These are phyloP conservation scores for Alitta virens DNA, from an alignment of 2,888 invertebrate genomes.

Conservation along the genomic window DNA sequence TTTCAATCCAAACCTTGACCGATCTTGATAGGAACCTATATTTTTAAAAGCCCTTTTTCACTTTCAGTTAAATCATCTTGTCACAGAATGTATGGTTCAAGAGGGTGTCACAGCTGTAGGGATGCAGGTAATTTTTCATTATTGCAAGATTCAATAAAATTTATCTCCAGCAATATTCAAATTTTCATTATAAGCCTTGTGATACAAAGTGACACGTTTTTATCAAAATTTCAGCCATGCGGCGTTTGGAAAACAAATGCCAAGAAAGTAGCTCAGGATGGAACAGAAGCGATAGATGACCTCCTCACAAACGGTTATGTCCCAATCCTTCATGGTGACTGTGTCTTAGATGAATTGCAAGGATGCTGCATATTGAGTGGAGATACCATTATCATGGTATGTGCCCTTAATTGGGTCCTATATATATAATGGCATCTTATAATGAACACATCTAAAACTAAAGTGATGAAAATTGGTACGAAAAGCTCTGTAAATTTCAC, in stretches of 20 bases:
- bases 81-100: too few species aligned
- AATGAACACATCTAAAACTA: too few species aligned
- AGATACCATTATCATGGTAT: constrained; percentile 42
- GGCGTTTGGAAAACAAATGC: constrained; percentile 32
- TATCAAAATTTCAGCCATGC: constrained; percentile 30
- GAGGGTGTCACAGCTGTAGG: too few species aligned
- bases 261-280: constrained; percentile 26
- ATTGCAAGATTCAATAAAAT: neutral
- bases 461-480: too few species aligned
- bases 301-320: constrained; percentile 33
- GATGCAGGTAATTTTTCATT: too few species aligned
- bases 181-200: too few species aligned
- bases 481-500: too few species aligned
- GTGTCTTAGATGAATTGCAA: constrained; percentile 31
- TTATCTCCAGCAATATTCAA: neutral
- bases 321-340: constrained; percentile 43
- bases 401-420: too few species aligned
- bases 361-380: constrained; percentile 42
- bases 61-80: too few species aligned
- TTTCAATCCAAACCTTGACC: too few species aligned
- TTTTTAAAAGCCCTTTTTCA: neutral
- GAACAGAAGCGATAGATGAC: constrained; percentile 16
- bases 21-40: neutral
- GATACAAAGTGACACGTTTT: neutral
- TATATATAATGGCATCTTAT: too few species aligned